Evolutionary conservation across 2,113 vertebrate genomes (phyloP), one percentile per base, ranked within the genome.

Genomic region (Salvelinus alpinus): DNA sequence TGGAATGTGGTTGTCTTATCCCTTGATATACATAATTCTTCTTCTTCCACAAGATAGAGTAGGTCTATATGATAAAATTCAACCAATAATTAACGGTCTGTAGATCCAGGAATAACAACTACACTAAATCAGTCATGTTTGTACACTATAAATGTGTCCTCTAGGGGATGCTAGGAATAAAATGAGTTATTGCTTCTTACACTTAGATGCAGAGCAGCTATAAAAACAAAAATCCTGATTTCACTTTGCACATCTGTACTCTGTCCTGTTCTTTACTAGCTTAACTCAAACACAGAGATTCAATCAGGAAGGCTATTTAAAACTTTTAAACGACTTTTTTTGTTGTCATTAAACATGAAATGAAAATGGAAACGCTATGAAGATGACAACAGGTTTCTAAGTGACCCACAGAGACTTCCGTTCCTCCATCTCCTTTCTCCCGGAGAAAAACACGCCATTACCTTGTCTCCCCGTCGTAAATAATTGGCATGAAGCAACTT

Each of bases 401-500:
- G 20, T 62, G n/a, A 62, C 59, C 59, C 59, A 62, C 20, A 22
- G 59, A 62, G 59, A 62, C 5, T n/a, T 62, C 2, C 1, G n/a
- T 62, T 68, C 18, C 38, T 44, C 38, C 3, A n/a, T 25, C 1
- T 27, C 0, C n/a, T 12, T 72, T 18, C 64, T 29, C 51, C 51
- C 12, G 51, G 51, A 54, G 16, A 66, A 3, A 20, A 67, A 51
- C n/a, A 54, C 25, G 79, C 27, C 71, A 72, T 48, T 24, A 70
- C 20, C n/a, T 64, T 66, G 65, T 71, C 72, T 71, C 31, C n/a
- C 16, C 34, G 87, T 87, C 74, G 84, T 76, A 89, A 86, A 87
- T 91, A 91, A 92, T 88, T 91, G 81, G 66, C 80, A 64, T 71
- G 47, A 75, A 77, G 78, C 47, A 71, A 77, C 74, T 84, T 91